Base-by-base conservation (phyloP, 1,140 invertebrate species). In the Lucilia sericata region DNA sequence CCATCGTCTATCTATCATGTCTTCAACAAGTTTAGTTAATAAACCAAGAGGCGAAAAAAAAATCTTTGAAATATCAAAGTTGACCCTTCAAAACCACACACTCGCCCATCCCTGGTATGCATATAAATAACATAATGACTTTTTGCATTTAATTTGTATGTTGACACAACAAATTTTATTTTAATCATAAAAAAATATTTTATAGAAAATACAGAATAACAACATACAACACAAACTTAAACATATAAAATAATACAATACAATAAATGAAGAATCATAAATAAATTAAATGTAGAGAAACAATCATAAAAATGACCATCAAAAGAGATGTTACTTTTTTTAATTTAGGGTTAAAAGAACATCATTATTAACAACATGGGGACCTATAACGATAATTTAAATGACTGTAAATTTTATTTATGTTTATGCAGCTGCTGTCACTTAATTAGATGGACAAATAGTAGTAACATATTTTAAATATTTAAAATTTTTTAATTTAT, bases 121-220 rank as follows among this genome's bases (percentile, higher is more conserved):
- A 55, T 55, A 14, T n/a, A 8, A 25, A 70, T 9, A 70, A 70
- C 2, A 25, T 70, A 21, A 70, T 70, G 65, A 21, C 65, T 70
- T 70, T 70, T 70, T 70, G 65, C 65, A 70, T 70, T 70, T 21
- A 70, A 70, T 70, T 70, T 70, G 65, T 70, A 19, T 70, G 21
- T 70, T 70, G 65, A 70, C 65, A 21, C 65, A 70, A 70, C n/a
- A 70, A 70, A 21, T 70, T 70, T 70, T 70, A 19, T 70, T 21
- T 70, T 70, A 70, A 21, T 21, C 17, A 70, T 17, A 70, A 70
- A 70, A 70, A 21, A 70, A 70, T 70, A 70, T 21, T 70, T 70
- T 21, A 70, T 70, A 70, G 19, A 70, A 70, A 25, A 70, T n/a
- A 25, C 65, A 70, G 25, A 3, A 25, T 25, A 21, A 70, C 13